phyloP scores from a whole-genome alignment of 1,140 invertebrate genomes.

The Zaprionus camerounensis region DNA sequence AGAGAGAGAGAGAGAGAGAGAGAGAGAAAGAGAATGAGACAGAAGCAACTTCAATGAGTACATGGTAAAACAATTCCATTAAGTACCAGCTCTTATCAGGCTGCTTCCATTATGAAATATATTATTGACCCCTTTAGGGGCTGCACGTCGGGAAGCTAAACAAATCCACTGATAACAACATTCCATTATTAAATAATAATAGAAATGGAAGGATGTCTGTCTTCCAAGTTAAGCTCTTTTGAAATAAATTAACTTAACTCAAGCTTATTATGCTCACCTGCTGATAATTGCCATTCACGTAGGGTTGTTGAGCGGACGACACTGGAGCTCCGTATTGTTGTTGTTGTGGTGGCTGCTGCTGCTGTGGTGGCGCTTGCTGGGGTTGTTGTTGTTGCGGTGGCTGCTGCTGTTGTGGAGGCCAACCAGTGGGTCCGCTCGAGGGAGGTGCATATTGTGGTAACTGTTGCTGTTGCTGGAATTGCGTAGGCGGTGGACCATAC shows the following conservation, averaged over 20 bases:
- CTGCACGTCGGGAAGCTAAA: not conserved
- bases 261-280: slow-evolving; percentile 56
- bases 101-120: slow-evolving; percentile 21
- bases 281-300: slow-evolving; percentile 81
- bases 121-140: slow-evolving; percentile 35
- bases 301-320: slow-evolving; percentile 57
- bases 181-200: not conserved
- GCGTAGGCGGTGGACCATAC: slow-evolving; percentile 70
- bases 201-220: not conserved
- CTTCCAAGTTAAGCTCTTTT: not conserved
- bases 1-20: not conserved
- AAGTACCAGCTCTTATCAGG: slow-evolving; percentile 54
- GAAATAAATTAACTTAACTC: not conserved
- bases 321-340: slow-evolving; percentile 67
- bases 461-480: slow-evolving; percentile 60
- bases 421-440: slow-evolving; percentile 52
- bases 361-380: slow-evolving; percentile 19
- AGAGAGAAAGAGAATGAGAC: not conserved
- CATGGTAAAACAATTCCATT: slow-evolving; percentile 44
- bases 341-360: slow-evolving; percentile 41
- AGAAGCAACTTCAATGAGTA: slow-evolving; percentile 2
- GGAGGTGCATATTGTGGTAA: slow-evolving; percentile 59
- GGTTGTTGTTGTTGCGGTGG: slow-evolving; percentile 20
- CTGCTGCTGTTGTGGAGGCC: slow-evolving; percentile 64
- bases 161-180: slow-evolving; percentile 9